Base-by-base conservation (phyloP, 2,797 vertebrate genomes). In the Danio jaintianensis region DNA sequence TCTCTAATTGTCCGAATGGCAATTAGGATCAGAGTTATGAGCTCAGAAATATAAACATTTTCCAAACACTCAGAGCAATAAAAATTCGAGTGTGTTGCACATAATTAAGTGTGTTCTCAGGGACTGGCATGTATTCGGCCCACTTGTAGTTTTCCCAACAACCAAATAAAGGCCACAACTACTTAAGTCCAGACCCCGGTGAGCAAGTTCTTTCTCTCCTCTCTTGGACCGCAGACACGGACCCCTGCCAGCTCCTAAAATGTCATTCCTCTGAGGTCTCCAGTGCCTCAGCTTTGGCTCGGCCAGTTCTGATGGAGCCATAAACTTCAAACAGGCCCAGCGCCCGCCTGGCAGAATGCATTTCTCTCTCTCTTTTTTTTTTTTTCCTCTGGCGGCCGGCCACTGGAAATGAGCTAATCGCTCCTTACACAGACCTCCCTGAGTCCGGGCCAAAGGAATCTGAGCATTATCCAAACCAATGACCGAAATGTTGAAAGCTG, bases 101-200 rank as follows among this genome's bases (percentile, higher is more conserved):
- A 47, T 84, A 84, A 86, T 85, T 85, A 84, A 70, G 75, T 69
- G 50, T 73, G 81, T 85, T 81, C 84, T 80, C 74, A 79, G 62
- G 58, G 72, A 62, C 73, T 80, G 66, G 78, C 81, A 40, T 79
- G 80, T 77, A 81, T 85, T 80, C 76, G 78, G 73, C 80, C 79
- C 69, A 82, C 76, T 75, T 81, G 78, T 75, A 80, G 71, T 58
- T 85, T 82, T 82, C 82, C 79, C 81, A 83, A 80, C 58, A 62
- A 75, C 78, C 87, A 82, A 87, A 86, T 89, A 82, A 88, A 88
- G 85, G 80, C 74, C 77, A 64, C 79, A 78, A 75, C 78, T 75
- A 83, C 78, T 80, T 59, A 79, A 73, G 82, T 67, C 66, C 86
- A 84, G 78, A 86, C 52, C 61, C 75, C 74, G 61, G 63, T 55